Percentiles rank a stretch among this genome's conserved stretches.
phyloP scores from a whole-genome alignment of 1,140 invertebrate species.

The Hyles vespertilio region DNA sequence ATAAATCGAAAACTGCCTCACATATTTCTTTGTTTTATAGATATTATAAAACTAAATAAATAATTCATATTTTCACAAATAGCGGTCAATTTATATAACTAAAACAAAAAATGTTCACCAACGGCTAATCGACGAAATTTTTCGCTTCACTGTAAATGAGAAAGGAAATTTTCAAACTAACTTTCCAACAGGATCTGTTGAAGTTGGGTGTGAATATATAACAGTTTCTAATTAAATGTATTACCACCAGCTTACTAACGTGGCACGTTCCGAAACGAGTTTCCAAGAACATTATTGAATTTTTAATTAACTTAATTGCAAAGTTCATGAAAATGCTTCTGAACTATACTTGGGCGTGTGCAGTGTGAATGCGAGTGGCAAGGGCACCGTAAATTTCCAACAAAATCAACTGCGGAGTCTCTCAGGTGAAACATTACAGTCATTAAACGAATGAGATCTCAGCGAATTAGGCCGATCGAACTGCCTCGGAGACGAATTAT shows the following conservation, averaged over 20 bases:
- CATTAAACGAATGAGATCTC: constrained; percentile 44
- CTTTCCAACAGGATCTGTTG: too few species aligned
- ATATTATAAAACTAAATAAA: too few species aligned
- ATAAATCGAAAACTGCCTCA: too few species aligned
- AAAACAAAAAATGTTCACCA: too few species aligned
- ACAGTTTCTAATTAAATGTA: too few species aligned
- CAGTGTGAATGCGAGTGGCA: not conserved
- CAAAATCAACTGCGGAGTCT: constrained; percentile 22
- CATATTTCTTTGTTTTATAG: too few species aligned
- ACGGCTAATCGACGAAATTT: too few species aligned
- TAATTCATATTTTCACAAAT: too few species aligned
- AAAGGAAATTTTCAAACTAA: too few species aligned
- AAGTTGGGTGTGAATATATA: too few species aligned
- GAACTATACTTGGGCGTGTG: not conserved
- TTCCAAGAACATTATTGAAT: not conserved
- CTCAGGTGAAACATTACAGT: constrained; percentile 48
- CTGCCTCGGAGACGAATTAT: constrained; percentile 38
- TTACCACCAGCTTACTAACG: not conserved
- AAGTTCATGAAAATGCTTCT: not conserved
- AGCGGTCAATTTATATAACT: too few species aligned
- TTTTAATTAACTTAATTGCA: not conserved
- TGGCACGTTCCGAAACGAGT: constrained; percentile 1
- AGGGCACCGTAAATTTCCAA: constrained; percentile 4
- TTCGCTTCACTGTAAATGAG: too few species aligned
- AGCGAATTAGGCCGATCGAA: constrained; percentile 45